Evolutionary conservation across 2,113 vertebrate genomes (phyloP), one percentile per base, ranked within the genome.

Genomic region (Cavia aperea): DNA sequence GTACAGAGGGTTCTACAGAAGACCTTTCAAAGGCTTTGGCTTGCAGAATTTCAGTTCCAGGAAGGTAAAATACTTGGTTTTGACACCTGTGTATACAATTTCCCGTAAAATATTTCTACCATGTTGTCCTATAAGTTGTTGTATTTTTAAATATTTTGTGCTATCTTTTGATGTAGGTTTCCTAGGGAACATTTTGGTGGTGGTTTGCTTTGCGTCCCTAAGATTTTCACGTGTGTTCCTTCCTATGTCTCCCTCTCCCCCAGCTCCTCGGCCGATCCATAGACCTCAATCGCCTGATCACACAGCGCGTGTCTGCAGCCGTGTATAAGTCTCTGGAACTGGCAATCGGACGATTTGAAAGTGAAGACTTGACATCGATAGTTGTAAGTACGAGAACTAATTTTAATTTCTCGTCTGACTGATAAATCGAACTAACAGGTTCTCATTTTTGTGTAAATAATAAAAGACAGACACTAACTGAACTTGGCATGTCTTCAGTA

Each of bases 181-280:
- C 49, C 43, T 23, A 31, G 51, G 31, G 2, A 24, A 31, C 43
- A 5, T n/a, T 33, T 63, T 24, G 19, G 2, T 5, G 23, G 10
- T 56, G 43, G 29, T 66, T 43, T 62, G 29, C 63, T 68, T 23
- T 84, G 83, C 75, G 58, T 60, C 87, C 58, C 12, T 7, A 7
- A 29, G n/a, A 15, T 66, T 26, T 82, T 83, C 29, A 0, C 12
- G 23, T 56, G 56, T 56, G 7, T 16, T 26, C 16, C 49, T 39
- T 18, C 29, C 43, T 15, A 3, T 91, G 78, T 4, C 36, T 39
- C 10, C 26, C 7, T 2, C 26, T 1, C 18, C 18, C 87, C 73
- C 81, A 99, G 98, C 98, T 99, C 65, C 97, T 99, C 12, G 98
- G 98, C 3, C 97, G 98, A 70, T 99, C 98, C 2, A 98, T 99